Conservation (phyloP, 2,888 invertebrate genomes). For the Brachyopa scutellaris region DNA sequence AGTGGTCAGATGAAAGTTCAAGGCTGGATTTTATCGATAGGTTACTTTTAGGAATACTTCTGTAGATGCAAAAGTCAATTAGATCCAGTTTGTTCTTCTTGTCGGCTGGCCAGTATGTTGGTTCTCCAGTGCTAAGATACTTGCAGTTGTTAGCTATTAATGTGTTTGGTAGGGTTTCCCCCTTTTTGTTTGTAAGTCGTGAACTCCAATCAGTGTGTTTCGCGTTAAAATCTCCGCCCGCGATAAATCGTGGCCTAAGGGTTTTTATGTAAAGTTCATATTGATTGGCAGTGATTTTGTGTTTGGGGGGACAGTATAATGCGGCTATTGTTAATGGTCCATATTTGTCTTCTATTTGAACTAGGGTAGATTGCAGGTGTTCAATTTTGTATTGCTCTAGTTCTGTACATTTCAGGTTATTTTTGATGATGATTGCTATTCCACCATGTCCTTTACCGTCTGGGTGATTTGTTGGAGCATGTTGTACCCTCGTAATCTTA, state of each 20-base stretch:
- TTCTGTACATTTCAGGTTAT: not conserved
- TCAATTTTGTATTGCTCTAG: not conserved
- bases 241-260: not conserved
- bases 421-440: not conserved
- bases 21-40: not conserved
- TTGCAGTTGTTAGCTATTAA: not conserved
- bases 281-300: not conserved
- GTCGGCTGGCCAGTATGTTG: slow-evolving; percentile 47
- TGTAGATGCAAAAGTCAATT: slow-evolving; percentile 33
- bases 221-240: slow-evolving; percentile 24
- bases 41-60: not conserved
- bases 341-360: slow-evolving; percentile 6
- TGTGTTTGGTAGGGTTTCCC: not conserved
- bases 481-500: not conserved
- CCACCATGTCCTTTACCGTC: not conserved
- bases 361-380: slow-evolving; percentile 5
- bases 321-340: slow-evolving; percentile 3
- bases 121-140: slow-evolving; percentile 11
- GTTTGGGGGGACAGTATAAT: slow-evolving; percentile 23
- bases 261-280: not conserved
- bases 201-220: slow-evolving; percentile 60
- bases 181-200: slow-evolving; percentile 25
- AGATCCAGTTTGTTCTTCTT: slow-evolving; percentile 25
- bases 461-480: not conserved
- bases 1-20: slow-evolving; percentile 31